A percentile compares a stretch with the other conserved stretches of the same genome.
phyloP scores from a whole-genome alignment of 1,140 invertebrate genomes.

The Bombus difficillimus region DNA sequence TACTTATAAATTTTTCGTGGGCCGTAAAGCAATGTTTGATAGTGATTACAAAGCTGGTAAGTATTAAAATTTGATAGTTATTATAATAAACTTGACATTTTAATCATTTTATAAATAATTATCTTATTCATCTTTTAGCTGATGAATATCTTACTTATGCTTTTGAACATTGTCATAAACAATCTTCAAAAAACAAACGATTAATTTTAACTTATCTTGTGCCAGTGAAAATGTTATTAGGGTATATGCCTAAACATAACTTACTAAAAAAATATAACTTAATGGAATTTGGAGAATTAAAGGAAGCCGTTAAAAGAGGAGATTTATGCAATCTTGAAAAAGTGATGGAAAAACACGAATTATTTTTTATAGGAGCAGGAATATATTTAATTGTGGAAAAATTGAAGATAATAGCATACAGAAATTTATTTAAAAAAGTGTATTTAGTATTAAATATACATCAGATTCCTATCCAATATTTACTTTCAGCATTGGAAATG shows the following conservation, averaged over 20 bases:
- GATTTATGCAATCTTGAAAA: conserved; percentile 93
- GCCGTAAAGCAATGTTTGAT: conserved; percentile 98
- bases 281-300: conserved; percentile 94
- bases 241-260: conserved; percentile 92
- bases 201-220: conserved; percentile 97
- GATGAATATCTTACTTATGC: conserved; percentile 96
- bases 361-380: conserved; percentile 96
- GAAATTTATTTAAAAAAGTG: conserved; percentile 98
- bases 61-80: conserved; percentile 19
- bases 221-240: conserved; percentile 98
- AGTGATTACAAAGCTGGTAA: conserved; percentile 94
- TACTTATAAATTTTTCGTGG: conserved; percentile 98
- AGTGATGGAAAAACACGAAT: conserved; percentile 93
- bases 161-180: conserved; percentile 94
- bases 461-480: conserved; percentile 93
- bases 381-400: conserved; percentile 99
- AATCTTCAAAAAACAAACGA: conserved; percentile 94
- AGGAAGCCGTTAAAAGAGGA: conserved; percentile 93
- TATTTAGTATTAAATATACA: conserved; percentile 93
- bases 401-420: conserved; percentile 96
- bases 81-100: background rate
- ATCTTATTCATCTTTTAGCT: conserved; percentile 84
- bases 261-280: conserved; percentile 95
- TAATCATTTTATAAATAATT: background rate
- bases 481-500: conserved; percentile 91